Evolutionary conservation across 2,113 vertebrate genomes (phyloP), one percentile per base, ranked within the genome.

Genomic region (Phylloscopus trochilus): DNA sequence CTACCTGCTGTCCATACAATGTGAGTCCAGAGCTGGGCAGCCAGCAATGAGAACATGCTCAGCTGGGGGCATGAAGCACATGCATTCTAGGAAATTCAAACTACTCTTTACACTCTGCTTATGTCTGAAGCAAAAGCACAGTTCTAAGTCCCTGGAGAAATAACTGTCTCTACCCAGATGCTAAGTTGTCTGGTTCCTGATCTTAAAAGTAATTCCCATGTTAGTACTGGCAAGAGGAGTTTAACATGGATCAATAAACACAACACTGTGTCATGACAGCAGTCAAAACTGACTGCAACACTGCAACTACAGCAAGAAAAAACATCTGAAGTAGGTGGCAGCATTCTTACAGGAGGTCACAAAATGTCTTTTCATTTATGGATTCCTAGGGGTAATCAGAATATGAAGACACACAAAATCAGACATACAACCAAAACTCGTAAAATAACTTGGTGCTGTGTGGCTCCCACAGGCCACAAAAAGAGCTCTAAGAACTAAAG

Each of bases 11-110:
- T 58, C 19, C 33, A 21, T 56, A 66, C 5, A 60, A 18, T 0
- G 0, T 12, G 47, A 73, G 39, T 14, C 4, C 58, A 31, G 47
- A 63, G 16, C n/a, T 15, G 59, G 49, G 49, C 47, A 89, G 60
- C 17, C 58, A 68, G 67, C 27, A 78, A 31, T 0, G 5, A 56
- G 28, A 31, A 6, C 15, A 20, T 6, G 27, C 41, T 88, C 44
- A 39, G 11, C 0, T 68, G 17, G 3, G 22, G 55, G 8, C 17
- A 35, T 6, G 17, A 76, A 67, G 24, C 4, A 41, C 1, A 1
- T 9, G 26, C 13, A 24, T 18, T 84, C 49, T 20, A 84, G 37
- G 43, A 94, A 90, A 90, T 60, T 60, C 69, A 78, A 93, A 68
- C 21, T 70, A 49, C 14, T 51, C 15, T 39, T 79, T 80, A 66